Conservation (phyloP, 2,113 vertebrate species). For the Zeus faber region DNA sequence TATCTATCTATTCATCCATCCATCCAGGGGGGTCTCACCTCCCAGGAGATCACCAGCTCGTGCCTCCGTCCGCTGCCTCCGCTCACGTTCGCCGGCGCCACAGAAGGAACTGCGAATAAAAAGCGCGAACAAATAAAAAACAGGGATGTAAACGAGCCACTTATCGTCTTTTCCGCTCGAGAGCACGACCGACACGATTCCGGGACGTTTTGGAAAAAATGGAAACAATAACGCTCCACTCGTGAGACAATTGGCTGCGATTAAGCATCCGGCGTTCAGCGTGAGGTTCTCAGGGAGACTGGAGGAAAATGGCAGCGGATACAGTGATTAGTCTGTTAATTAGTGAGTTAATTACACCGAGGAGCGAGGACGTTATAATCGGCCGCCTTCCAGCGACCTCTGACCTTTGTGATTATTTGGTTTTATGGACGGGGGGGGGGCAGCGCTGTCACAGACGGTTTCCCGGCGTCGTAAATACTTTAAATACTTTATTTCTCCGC, state of each 20-base stretch:
- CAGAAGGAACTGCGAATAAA: conserved; percentile 84
- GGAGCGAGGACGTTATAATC: conserved; percentile 49
- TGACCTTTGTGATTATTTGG: conserved; percentile 61
- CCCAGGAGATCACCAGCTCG: conserved; percentile 97
- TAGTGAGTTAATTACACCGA: conserved; percentile 52
- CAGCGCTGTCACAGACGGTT: conserved; percentile 40
- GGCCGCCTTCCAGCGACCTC: conserved; percentile 36
- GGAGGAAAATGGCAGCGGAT: too few relatives aligned
- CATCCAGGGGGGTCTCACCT: conserved; percentile 74
- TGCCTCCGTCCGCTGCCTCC: conserved; percentile 91
- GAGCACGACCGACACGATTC: too few relatives aligned
- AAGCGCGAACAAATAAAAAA: background rate
- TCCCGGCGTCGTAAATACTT: too few relatives aligned
- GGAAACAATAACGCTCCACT: background rate
- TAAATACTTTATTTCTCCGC: conserved; percentile 72
- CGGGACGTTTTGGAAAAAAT: background rate
- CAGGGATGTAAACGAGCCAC: background rate
- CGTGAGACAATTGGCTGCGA: background rate
- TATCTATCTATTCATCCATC: too few relatives aligned
- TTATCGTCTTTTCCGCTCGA: too few relatives aligned
- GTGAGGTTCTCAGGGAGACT: too few relatives aligned
- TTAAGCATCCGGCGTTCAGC: background rate
- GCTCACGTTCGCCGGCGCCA: conserved; percentile 90
- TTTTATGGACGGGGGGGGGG: conserved; percentile 36
- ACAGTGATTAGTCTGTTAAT: conserved; percentile 52